phyloP scores from a whole-genome alignment of 2,113 vertebrate species.

The Laterallus jamaicensis region DNA sequence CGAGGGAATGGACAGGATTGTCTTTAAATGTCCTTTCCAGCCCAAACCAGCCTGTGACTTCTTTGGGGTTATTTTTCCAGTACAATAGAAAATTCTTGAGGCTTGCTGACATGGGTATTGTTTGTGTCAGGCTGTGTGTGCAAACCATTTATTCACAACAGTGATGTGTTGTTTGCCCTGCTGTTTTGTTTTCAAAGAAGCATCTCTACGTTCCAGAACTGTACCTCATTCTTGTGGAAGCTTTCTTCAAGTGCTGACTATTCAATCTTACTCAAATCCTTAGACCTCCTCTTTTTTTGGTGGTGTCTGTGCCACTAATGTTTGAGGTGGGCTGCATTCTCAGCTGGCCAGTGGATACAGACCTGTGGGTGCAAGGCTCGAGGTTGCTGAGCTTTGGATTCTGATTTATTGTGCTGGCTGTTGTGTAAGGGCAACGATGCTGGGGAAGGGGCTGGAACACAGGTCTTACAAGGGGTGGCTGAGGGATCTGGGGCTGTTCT shows the following conservation, averaged over 20 bases:
- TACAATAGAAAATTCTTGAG: neutral
- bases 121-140: neutral
- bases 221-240: neutral
- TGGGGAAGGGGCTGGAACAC: too few species aligned
- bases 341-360: neutral
- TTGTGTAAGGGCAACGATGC: too few species aligned
- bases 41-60: neutral
- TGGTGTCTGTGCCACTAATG: neutral
- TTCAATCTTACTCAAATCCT: neutral
- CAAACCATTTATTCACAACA: neutral
- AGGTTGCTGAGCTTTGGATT: neutral
- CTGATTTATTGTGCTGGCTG: fast-evolving
- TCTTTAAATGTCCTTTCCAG: neutral
- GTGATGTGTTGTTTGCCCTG: neutral
- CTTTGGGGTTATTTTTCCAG: neutral
- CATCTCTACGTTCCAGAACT: neutral
- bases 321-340: neutral
- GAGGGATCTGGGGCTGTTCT: too few species aligned
- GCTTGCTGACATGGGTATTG: neutral
- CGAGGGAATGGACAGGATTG: neutral
- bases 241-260: neutral
- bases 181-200: neutral
- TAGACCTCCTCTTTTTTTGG: neutral
- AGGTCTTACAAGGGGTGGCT: too few species aligned
- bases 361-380: fast-evolving